phyloP scores from a whole-genome alignment of 1,140 invertebrate species.

The Teleopsis dalmanni region DNA sequence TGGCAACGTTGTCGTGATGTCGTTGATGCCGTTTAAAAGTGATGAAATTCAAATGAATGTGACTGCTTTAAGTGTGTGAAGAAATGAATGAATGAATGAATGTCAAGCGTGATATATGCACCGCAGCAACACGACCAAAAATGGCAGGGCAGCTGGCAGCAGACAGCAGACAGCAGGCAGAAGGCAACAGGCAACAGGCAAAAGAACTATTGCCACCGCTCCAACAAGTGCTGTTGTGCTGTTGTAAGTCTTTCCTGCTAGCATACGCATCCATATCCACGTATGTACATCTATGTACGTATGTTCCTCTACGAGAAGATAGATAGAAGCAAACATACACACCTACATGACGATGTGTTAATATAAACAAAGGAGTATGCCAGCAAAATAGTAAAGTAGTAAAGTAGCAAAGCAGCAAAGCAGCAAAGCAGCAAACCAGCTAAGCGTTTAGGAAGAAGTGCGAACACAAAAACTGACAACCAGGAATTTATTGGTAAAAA shows the following conservation, averaged over 20 bases:
- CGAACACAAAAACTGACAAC: conserved; percentile 33
- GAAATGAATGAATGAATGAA: conserved; percentile 26
- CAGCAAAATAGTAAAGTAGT: not conserved
- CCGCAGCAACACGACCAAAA: conserved; percentile 43
- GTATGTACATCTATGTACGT: too few relatives aligned
- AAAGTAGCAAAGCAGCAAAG: not conserved
- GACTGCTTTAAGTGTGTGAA: not conserved
- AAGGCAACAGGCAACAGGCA: too few relatives aligned
- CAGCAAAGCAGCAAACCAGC: not conserved
- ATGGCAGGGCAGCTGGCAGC: not conserved
- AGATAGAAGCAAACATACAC: not conserved
- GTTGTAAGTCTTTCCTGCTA: too few relatives aligned
- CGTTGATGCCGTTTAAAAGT: conserved; percentile 17
- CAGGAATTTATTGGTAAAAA: conserved; percentile 42
- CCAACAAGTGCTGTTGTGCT: too few relatives aligned
- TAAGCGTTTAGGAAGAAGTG: not conserved
- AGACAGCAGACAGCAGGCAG: not conserved
- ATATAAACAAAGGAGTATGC: conserved; percentile 1
- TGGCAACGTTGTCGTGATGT: too few relatives aligned
- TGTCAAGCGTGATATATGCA: conserved; percentile 44
- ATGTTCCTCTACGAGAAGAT: too few relatives aligned
- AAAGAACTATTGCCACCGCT: too few relatives aligned
- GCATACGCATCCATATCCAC: too few relatives aligned
- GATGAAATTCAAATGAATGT: conserved; percentile 36
- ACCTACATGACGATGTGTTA: not conserved